A percentile compares a stretch with the other conserved stretches of the same genome.
These are phyloP conservation scores for Standfussiana lucernea DNA, from an alignment of 2,888 invertebrate species.

Conservation along the genomic window DNA sequence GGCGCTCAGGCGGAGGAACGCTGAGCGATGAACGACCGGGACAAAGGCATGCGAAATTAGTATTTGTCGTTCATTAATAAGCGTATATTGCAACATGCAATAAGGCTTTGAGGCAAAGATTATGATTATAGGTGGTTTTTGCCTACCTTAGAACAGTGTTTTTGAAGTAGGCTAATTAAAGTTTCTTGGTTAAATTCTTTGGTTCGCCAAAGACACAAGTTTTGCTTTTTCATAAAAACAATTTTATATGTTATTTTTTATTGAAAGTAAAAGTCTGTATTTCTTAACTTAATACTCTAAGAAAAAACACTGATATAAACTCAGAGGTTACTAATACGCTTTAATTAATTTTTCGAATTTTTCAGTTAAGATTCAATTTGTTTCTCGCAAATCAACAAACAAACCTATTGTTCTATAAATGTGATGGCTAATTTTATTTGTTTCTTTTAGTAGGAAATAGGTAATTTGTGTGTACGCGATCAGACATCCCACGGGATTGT, in stretches of 20 bases:
- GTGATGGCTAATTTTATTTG: neutral
- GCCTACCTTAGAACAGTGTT: slow-evolving; percentile 4
- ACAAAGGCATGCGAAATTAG: slow-evolving; percentile 84
- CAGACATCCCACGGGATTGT: neutral
- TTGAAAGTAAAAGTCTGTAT: neutral
- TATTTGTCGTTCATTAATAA: slow-evolving; percentile 81
- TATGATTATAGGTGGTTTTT: slow-evolving; percentile 36
- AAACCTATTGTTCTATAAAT: neutral
- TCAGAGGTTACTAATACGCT: neutral
- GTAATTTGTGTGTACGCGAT: neutral
- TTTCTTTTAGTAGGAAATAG: neutral
- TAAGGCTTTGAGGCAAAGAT: slow-evolving; percentile 65
- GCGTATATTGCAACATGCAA: slow-evolving; percentile 70
- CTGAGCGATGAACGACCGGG: slow-evolving; percentile 68
- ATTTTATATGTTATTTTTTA: neutral
- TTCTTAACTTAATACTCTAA: neutral
- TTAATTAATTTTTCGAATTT: neutral
- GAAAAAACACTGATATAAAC: neutral
- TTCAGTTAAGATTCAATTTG: neutral
- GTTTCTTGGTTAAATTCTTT: neutral
- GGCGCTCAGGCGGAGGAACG: slow-evolving; percentile 66
- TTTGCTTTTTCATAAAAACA: neutral
- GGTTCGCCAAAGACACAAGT: neutral
- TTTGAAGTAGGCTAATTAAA: neutral
- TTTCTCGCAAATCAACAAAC: too few species aligned